Conservation (phyloP, 2,888 invertebrate genomes). For the Drosophila austrosaltans region DNA sequence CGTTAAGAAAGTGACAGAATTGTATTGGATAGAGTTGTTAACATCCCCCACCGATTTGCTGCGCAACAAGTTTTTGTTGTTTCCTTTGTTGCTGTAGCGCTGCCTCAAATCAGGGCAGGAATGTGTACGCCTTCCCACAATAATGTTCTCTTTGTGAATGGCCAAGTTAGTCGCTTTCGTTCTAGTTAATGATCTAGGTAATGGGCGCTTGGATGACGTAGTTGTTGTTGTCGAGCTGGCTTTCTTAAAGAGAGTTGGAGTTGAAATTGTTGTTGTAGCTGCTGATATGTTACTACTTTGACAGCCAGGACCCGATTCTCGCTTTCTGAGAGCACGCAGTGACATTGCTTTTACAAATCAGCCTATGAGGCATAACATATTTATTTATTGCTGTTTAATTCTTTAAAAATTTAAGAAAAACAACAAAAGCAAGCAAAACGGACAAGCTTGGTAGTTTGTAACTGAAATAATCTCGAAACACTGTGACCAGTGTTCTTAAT, state of each 20-base stretch:
- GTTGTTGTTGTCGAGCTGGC: conserved; percentile 23
- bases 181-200: conserved; percentile 19
- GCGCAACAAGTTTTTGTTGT: conserved; percentile 67
- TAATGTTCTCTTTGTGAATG: conserved; percentile 55
- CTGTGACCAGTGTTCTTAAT: conserved; percentile 21
- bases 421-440: conserved; percentile 13
- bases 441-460: conserved; percentile 6
- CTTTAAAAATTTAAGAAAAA: conserved; percentile 17
- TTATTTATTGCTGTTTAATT: conserved; percentile 27
- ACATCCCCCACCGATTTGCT: conserved; percentile 82
- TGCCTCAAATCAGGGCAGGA: conserved; percentile 72
- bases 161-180: conserved; percentile 6
- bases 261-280: conserved; percentile 37
- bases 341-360: conserved; percentile 78
- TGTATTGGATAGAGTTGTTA: conserved; percentile 40
- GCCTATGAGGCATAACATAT: conserved; percentile 1
- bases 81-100: conserved; percentile 43
- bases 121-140: conserved; percentile 66
- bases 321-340: conserved; percentile 83
- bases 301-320: conserved; percentile 62
- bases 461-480: conserved; percentile 16
- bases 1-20: conserved; percentile 54
- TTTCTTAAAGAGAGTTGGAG: conserved; percentile 30
- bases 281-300: conserved; percentile 27
- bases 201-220: conserved; percentile 55